Evolutionary conservation across 2,797 vertebrate genomes (phyloP), one percentile per base, ranked within the genome.

Genomic region (Poliocrania exsul): DNA sequence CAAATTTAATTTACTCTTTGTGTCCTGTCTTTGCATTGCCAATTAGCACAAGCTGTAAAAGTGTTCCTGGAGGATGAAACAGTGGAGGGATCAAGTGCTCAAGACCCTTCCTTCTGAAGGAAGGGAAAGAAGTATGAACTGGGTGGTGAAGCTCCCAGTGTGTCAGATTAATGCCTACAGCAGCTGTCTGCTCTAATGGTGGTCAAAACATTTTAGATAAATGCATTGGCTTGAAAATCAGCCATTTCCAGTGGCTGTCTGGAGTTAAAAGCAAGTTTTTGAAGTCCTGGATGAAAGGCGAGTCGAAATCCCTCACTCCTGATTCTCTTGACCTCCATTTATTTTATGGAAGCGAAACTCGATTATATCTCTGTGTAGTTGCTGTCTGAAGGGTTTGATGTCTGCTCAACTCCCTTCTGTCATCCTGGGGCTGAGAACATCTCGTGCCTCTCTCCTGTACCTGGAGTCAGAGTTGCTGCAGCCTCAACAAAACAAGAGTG

Each of bases 391-490:
- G 31, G 12, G 7, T 33, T 85, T 64, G 40, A 26, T 29, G 2
- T 47, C 33, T 64, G 37, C 4, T 40, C 33, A 25, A 10, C 26
- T 11, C 16, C 35, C 16, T 15, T 35, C 54, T 37, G 53, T 11
- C 50, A 25, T 40, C 23, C n/a, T 42, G 12, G 16, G 40, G 18
- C 20, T 31, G n/a, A 42, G 49, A n/a, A 13, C 14, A 5, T 85
- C 35, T 53, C 0, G 0, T 58, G 16, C 57, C 23, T 0, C 18
- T 37, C 24, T 42, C 20, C 18, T 70, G 0, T 40, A 10, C 38
- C 6, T 29, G 12, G 26, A 33, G 16, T 57, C 11, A 25, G 17
- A 23, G 16, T 26, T 62, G 37, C 35, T 62, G 24, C 54, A 65
- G 37, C 60, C 28, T 8, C 38, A 61, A 2, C 4, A 11, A 40